These are phyloP conservation scores for Jaculus jaculus DNA, from an alignment of 2,113 vertebrate species.

Conservation along the genomic window DNA sequence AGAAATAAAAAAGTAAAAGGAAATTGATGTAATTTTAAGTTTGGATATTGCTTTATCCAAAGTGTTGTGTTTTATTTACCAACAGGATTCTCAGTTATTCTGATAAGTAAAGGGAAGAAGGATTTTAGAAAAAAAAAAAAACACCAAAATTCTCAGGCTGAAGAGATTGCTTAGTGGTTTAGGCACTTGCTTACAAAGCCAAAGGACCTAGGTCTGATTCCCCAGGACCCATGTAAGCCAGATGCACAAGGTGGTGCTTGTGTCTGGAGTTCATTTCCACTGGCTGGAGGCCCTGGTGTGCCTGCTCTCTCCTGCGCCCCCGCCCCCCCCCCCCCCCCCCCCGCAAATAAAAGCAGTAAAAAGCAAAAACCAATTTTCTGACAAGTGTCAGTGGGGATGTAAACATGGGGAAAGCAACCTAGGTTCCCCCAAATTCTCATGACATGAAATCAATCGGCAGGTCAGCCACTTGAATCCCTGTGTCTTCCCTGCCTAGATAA, in stretches of 20 bases:
- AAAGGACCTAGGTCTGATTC: too few species aligned
- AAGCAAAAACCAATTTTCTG: background rate
- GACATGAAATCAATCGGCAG: too few species aligned
- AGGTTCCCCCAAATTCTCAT: background rate
- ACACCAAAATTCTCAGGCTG: too few species aligned
- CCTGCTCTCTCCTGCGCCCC: too few species aligned
- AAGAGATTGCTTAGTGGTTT: too few species aligned
- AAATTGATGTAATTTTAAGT: background rate
- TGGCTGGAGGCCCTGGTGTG: too few species aligned
- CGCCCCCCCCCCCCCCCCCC: too few species aligned
- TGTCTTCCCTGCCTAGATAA: background rate
- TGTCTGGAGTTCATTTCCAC: too few species aligned
- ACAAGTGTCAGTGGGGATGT: background rate
- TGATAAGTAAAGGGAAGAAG: background rate
- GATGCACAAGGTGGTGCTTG: too few species aligned
- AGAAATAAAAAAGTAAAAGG: background rate
- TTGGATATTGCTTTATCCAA: background rate
- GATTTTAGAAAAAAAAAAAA: background rate
- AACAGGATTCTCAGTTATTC: background rate
- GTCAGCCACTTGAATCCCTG: background rate
- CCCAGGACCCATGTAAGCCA: too few species aligned
- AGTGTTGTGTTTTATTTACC: slow-evolving; percentile 11
- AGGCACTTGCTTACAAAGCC: too few species aligned
- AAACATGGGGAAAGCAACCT: background rate
- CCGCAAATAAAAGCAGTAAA: too few species aligned